These are phyloP conservation scores for Anthrax anthrax DNA, from an alignment of 2,888 invertebrate genomes.

Conservation along the genomic window DNA sequence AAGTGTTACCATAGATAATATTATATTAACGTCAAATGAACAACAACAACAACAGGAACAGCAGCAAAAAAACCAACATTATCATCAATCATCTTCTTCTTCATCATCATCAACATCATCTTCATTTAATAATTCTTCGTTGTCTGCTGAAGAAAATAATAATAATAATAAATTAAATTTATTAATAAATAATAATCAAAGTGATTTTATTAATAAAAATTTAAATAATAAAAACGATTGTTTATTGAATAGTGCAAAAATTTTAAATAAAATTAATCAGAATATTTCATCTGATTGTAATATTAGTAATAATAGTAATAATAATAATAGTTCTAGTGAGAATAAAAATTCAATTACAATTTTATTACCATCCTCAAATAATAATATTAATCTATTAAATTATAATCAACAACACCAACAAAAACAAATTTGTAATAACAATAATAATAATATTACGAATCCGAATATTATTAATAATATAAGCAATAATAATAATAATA, in stretches of 20 bases:
- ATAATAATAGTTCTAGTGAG: neutral
- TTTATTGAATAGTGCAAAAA: constrained; percentile 3
- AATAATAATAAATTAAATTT: too few species aligned
- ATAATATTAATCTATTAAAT: neutral
- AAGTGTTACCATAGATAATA: constrained; percentile 46
- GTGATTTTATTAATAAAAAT: constrained; percentile 7
- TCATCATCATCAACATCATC: too few species aligned
- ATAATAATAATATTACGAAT: constrained; percentile 18
- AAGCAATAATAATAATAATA: constrained; percentile 8
- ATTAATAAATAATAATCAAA: constrained; percentile 6
- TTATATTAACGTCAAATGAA: constrained; percentile 34
- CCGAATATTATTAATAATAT: constrained; percentile 4
- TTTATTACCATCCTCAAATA: neutral
- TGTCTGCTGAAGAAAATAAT: constrained; percentile 9
- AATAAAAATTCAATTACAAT: neutral
- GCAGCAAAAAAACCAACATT: constrained; percentile 5
- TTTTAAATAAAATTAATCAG: neutral
- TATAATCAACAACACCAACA: neutral
- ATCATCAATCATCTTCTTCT: constrained; percentile 11
- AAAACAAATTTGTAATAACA: neutral
- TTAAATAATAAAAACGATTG: constrained; percentile 3
- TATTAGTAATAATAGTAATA: too few species aligned
- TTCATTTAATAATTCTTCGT: too few species aligned
- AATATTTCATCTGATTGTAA: too few species aligned
- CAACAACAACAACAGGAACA: constrained; percentile 7